These are phyloP conservation scores for Pelecanus crispus DNA, from an alignment of 2,113 vertebrate genomes.

Conservation along the genomic window DNA sequence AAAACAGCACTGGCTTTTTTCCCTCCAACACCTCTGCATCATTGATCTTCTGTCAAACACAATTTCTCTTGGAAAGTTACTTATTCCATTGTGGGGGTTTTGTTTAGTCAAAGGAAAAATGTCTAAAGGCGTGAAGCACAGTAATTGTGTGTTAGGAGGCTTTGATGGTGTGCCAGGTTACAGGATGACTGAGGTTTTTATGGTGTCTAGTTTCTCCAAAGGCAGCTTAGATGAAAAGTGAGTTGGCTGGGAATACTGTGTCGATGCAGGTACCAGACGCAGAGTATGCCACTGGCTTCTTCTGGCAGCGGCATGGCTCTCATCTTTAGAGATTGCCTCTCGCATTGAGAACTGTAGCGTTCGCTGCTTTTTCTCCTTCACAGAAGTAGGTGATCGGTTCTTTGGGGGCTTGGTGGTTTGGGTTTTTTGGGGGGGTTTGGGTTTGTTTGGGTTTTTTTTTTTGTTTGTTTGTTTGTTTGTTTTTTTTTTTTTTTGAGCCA, in stretches of 20 bases:
- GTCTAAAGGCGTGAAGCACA: conserved; percentile 32
- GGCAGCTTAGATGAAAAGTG: not conserved
- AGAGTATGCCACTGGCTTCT: not conserved
- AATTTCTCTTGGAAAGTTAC: conserved; percentile 53
- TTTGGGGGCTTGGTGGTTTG: not conserved
- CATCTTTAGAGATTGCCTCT: not conserved
- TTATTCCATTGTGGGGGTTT: conserved; percentile 44
- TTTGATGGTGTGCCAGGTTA: conserved; percentile 35
- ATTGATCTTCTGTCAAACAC: conserved; percentile 59
- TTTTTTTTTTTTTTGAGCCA: not conserved
- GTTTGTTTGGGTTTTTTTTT: not conserved
- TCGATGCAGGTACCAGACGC: not conserved
- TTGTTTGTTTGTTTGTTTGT: not conserved
- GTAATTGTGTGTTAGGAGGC: conserved; percentile 3
- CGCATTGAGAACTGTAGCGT: not conserved
- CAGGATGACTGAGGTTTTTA: conserved; percentile 45
- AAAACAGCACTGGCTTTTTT: conserved; percentile 33
- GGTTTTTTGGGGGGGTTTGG: no score
- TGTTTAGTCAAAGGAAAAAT: conserved; percentile 54
- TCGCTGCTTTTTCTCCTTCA: not conserved
- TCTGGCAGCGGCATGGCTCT: not conserved
- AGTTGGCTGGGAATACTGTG: not conserved
- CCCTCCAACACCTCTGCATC: conserved; percentile 10
- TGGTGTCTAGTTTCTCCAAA: conserved; percentile 17
- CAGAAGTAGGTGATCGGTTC: not conserved